Conservation (phyloP, 2,888 invertebrate genomes). For the Cerceris ruficornis region DNA sequence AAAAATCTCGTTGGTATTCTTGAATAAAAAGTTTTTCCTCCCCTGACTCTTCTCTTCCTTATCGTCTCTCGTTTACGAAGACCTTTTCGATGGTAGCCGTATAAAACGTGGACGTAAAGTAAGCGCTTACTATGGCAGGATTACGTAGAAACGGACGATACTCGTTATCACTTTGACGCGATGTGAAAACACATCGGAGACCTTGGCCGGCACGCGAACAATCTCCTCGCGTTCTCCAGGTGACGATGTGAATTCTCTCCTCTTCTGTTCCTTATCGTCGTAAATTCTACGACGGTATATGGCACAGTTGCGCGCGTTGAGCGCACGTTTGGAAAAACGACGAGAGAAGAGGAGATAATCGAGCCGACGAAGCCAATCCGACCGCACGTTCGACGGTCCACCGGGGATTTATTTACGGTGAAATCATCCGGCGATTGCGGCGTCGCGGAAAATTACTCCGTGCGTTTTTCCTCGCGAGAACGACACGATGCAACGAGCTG, state of each 20-base stretch:
- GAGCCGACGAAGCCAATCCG: too few relatives aligned
- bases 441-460: conserved; percentile 31
- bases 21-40: background rate
- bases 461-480: conserved; percentile 11
- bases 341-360: background rate
- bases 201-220: conserved; percentile 18
- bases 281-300: background rate
- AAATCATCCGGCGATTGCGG: conserved; percentile 24
- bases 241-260: background rate
- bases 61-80: background rate
- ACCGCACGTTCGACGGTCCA: conserved; percentile 7
- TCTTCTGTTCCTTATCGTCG: background rate
- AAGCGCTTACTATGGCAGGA: conserved; percentile 32
- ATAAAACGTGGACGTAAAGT: background rate
- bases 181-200: background rate
- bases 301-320: background rate
- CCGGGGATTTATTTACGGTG: conserved; percentile 29
- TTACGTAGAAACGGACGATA: conserved; percentile 18
- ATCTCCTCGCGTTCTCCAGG: conserved; percentile 26
- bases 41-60: background rate
- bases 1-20: too few relatives aligned
- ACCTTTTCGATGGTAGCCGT: background rate
- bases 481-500: conserved; percentile 12
- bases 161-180: conserved; percentile 31
- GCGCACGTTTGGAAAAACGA: background rate